These are phyloP conservation scores for Greenwoodochromis staneri DNA, from an alignment of 2,113 vertebrate genomes.

Conservation along the genomic window DNA sequence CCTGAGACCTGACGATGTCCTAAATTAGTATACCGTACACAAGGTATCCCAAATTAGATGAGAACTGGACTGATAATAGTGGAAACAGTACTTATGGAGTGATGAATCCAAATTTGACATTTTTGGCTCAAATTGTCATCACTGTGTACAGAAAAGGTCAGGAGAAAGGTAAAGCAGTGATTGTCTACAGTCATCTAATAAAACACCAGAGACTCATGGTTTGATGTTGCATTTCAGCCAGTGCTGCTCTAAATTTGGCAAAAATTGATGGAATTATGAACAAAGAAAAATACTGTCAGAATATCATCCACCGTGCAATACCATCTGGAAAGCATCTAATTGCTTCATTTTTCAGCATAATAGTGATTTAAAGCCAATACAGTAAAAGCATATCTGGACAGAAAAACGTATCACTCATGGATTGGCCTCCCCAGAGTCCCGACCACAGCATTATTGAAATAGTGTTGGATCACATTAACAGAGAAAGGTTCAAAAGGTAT, in stretches of 20 bases:
- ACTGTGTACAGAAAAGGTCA: too few relatives aligned
- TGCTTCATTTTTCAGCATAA: neutral
- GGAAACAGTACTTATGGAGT: neutral
- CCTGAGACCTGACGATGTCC: too few relatives aligned
- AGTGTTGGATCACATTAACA: neutral
- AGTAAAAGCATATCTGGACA: neutral
- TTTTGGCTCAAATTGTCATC: too few relatives aligned
- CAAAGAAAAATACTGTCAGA: neutral
- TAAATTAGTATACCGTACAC: too few relatives aligned
- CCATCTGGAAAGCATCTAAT: neutral
- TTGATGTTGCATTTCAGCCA: neutral
- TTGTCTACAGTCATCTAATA: neutral
- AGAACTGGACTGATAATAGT: neutral
- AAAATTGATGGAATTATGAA: neutral
- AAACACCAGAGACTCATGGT: neutral
- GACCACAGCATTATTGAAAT: neutral
- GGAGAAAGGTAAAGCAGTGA: neutral
- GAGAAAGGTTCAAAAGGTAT: neutral
- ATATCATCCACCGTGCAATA: neutral
- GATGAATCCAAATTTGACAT: too few relatives aligned
- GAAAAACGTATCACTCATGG: neutral
- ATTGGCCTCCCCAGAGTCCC: neutral
- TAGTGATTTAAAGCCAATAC: neutral
- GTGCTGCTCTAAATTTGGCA: neutral
- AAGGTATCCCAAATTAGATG: neutral